phyloP scores from a whole-genome alignment of 2,888 invertebrate genomes.

The Apamea anceps region DNA sequence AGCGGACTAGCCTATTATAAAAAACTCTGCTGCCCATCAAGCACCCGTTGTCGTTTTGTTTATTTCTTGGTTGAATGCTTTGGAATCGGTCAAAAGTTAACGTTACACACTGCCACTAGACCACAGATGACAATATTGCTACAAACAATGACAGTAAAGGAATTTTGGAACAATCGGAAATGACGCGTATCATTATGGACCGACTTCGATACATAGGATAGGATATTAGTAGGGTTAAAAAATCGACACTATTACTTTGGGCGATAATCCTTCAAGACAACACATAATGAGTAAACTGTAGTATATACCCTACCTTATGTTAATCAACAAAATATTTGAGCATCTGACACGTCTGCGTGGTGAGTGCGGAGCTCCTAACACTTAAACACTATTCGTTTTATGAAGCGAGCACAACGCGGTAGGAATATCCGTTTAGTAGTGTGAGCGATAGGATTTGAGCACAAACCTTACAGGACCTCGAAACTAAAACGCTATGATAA shows the following conservation, averaged over 20 bases:
- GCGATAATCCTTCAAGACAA: not conserved
- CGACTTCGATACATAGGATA: no score
- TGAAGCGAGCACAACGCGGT: slow-evolving; percentile 82
- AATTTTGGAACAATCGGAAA: not conserved
- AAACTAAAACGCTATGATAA: not conserved
- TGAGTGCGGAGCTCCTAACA: slow-evolving; percentile 59
- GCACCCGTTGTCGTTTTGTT: not conserved
- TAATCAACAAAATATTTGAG: not conserved
- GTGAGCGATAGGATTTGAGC: slow-evolving; percentile 44
- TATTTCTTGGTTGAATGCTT: not conserved
- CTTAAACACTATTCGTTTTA: slow-evolving; percentile 67
- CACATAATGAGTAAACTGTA: not conserved
- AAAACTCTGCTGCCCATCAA: not conserved
- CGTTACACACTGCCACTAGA: not conserved
- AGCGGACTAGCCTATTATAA: no score
- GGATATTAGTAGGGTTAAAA: not conserved
- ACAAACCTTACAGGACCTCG: not conserved
- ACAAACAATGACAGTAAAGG: not conserved
- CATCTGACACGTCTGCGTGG: not conserved
- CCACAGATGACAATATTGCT: not conserved
- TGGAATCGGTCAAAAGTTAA: not conserved
- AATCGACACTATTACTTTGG: not conserved
- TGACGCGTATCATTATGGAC: not conserved
- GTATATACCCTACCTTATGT: not conserved
- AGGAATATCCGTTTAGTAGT: slow-evolving; percentile 76